phyloP scores from a whole-genome alignment of 2,797 vertebrate species.

The Emydoidea blandingii region DNA sequence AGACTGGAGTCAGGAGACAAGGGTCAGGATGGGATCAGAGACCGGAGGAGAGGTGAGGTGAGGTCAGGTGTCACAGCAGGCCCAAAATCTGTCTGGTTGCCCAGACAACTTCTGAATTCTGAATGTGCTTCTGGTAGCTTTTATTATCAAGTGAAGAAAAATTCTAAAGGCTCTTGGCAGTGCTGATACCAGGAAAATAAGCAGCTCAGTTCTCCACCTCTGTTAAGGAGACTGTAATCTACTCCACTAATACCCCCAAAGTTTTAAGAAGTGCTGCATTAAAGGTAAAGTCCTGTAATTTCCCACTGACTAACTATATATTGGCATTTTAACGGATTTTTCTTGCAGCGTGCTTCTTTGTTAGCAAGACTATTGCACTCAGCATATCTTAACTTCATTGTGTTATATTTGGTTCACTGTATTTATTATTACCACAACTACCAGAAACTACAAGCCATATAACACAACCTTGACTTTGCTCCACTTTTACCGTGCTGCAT shows the following conservation, averaged over 20 bases:
- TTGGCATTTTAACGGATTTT: neutral
- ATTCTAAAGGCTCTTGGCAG: neutral
- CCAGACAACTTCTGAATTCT: neutral
- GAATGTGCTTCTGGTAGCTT: neutral
- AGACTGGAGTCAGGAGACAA: too few species aligned
- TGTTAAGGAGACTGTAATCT: neutral
- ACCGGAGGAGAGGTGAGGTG: neutral
- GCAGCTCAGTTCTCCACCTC: neutral
- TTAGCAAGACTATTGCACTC: neutral
- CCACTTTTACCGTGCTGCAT: neutral
- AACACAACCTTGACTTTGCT: neutral
- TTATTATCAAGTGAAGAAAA: neutral
- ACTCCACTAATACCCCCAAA: neutral
- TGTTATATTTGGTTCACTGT: neutral
- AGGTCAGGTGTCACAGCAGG: neutral
- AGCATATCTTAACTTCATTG: neutral
- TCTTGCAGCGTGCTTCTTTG: neutral
- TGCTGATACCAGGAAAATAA: neutral
- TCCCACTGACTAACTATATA: neutral
- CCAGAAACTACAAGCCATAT: neutral
- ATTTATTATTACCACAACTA: neutral
- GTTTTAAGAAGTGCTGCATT: fast-evolving
- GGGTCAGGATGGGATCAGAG: neutral
- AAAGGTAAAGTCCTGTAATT: neutral
- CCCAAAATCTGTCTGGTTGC: neutral